Evolutionary conservation across 2,888 invertebrate species (phyloP).

Genomic region (Carcina quercana): DNA sequence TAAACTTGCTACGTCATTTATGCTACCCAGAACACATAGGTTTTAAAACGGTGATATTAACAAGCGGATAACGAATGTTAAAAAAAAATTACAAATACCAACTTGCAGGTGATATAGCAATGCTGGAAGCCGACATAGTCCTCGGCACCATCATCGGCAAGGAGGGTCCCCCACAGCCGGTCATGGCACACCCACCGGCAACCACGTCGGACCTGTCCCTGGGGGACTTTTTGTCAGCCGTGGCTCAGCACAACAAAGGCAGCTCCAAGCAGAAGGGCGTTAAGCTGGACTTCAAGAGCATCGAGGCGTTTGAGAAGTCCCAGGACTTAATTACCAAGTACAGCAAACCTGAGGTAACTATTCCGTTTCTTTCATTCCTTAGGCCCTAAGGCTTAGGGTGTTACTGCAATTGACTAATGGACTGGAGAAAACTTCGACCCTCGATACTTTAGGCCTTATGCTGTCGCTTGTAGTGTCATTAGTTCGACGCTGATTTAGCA

Average conservation of each 20-base stretch:
- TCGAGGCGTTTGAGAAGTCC: conserved; percentile 80
- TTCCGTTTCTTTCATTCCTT: not conserved
- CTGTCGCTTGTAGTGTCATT: too few relatives aligned
- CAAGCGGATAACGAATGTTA: too few relatives aligned
- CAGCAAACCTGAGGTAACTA: conserved; percentile 46
- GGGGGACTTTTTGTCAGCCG: conserved; percentile 78
- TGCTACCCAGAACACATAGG: too few relatives aligned
- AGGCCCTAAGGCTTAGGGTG: too few relatives aligned
- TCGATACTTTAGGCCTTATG: too few relatives aligned
- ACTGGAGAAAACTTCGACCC: too few relatives aligned
- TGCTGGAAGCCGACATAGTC: conserved; percentile 91
- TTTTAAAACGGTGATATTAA: too few relatives aligned
- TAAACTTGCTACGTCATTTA: too few relatives aligned
- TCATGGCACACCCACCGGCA: conserved; percentile 92
- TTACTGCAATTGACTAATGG: too few relatives aligned
- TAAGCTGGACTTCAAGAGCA: conserved; percentile 91
- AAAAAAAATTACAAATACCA: too few relatives aligned
- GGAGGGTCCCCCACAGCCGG: conserved; percentile 73
- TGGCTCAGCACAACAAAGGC: conserved; percentile 64
- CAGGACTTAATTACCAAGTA: conserved; percentile 55
- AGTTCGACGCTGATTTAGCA: too few relatives aligned
- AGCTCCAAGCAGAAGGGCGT: conserved; percentile 79
- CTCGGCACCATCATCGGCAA: conserved; percentile 75
- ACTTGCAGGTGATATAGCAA: conserved; percentile 78
- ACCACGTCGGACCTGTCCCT: conserved; percentile 83